Base-by-base conservation (phyloP, 2,797 vertebrate species). In the Bradypus variegatus region DNA sequence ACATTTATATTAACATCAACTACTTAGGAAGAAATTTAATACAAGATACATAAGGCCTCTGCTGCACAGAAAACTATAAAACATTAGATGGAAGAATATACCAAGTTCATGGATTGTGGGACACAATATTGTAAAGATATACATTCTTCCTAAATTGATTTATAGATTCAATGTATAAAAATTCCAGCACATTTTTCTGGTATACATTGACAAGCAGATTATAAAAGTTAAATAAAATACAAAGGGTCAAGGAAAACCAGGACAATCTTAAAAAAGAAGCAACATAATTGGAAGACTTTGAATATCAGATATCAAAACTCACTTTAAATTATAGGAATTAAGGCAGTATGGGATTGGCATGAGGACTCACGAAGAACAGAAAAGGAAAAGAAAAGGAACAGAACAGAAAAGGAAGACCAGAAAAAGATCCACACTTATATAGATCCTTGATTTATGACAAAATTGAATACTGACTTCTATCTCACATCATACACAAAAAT, bases 221-320 rank as follows among this genome's bases (percentile, higher is more conserved):
- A 50, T 94, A 89, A 89, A 94, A 78, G 84, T 75, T 85, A 93
- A 78, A 69, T 86, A 27, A 84, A 87, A 75, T 82, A 36, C 67
- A 79, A 86, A 92, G 50, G 86, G 33, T 25, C 41, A 82, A 90
- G 80, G 48, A 92, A 92, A 92, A 75, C 18, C 50, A 94, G 70
- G 50, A 36, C 5, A 75, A 21, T 60, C 18, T 92, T 92, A 36
- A 58, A 58, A 58, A 83, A 87, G 70, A 50, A 76, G 69, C 25
- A 93, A 55, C 29, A 67, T 5, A 55, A 15, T 38, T n/a, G 10
- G n/a, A 73, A 90, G 58, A 72, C 38, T 48, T 89, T 73, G 64
- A 76, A 27, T 80, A 48, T 62, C 23, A 36, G 33, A 84, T 21
- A 79, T 50, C 62, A 91, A 81, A 41, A 45, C 58, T 90, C 69